A percentile compares a stretch with the other conserved stretches of the same genome.
phyloP scores from a whole-genome alignment of 2,888 invertebrate species.

The Silvanus unidentatus region DNA sequence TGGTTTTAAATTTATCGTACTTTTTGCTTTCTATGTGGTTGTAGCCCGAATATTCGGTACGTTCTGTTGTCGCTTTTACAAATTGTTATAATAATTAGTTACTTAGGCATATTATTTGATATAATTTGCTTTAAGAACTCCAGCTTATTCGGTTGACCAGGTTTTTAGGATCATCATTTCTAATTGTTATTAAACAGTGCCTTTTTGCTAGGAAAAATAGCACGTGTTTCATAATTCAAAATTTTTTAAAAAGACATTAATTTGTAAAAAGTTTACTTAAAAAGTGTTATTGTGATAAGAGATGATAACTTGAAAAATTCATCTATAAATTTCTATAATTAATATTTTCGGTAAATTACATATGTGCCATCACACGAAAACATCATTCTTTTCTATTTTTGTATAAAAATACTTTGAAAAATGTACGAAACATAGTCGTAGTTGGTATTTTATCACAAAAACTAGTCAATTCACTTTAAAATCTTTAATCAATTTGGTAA shows the following conservation, averaged over 20 bases:
- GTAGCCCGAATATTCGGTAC: conserved; percentile 3
- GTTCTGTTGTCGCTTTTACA: conserved; percentile 4
- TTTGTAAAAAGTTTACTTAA: conserved; percentile 20
- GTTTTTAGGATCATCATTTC: conserved; percentile 9
- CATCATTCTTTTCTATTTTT: conserved; percentile 26
- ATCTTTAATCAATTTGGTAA: background rate
- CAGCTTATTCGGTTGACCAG: conserved; percentile 14
- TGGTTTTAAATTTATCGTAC: conserved; percentile 9
- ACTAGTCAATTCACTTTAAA: too few species aligned
- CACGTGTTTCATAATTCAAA: conserved; percentile 31
- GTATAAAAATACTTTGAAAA: conserved; percentile 26
- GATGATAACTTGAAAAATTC: conserved; percentile 18
- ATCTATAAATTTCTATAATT: conserved; percentile 22
- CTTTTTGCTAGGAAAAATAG: conserved; percentile 38
- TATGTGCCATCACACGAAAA: conserved; percentile 33
- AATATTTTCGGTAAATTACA: conserved; percentile 13
- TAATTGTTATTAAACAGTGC: conserved; percentile 32
- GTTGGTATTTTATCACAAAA: too few species aligned
- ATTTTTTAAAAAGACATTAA: conserved; percentile 21
- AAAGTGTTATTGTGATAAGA: conserved; percentile 31
- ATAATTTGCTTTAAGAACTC: conserved; percentile 45
- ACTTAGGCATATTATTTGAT: conserved; percentile 45
- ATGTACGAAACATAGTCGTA: background rate
- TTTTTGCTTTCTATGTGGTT: conserved; percentile 2
- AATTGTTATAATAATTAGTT: conserved; percentile 26